Conservation (phyloP, 2,797 vertebrate genomes). For the Erpetoichthys calabaricus region DNA sequence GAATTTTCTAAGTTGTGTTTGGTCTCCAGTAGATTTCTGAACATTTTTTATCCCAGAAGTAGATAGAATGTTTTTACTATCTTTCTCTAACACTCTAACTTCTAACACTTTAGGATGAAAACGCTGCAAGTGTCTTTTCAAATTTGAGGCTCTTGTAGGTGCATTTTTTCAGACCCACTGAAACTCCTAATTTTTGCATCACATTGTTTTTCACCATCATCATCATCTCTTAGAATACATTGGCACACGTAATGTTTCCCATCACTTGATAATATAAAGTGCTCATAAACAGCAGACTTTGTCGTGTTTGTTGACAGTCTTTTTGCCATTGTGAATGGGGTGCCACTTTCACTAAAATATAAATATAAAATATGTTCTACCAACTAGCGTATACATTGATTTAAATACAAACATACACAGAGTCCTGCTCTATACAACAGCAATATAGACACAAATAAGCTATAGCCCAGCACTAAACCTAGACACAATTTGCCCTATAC, state of each 20-base stretch:
- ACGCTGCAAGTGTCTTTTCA: conserved; percentile 3
- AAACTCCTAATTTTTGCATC: conserved; percentile 4
- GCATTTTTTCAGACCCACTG: conserved; percentile 3
- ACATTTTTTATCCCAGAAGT: no score
- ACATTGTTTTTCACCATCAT: conserved; percentile 5
- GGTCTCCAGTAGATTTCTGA: no score
- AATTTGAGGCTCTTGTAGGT: conserved; percentile 5
- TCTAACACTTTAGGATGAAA: conserved; percentile 2
- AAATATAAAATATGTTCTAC: no score
- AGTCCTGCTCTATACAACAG: no score
- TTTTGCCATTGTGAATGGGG: not conserved
- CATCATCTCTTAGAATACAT: conserved; percentile 3
- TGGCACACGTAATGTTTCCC: conserved; percentile 5
- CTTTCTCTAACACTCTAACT: conserved; percentile 5
- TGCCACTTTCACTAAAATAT: no score
- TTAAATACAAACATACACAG: no score
- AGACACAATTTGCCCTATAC: no score
- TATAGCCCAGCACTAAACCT: no score
- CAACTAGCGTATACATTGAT: no score
- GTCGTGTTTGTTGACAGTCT: conserved; percentile 2
- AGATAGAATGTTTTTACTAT: conserved; percentile 1
- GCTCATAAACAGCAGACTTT: no score
- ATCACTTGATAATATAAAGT: not conserved
- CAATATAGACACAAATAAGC: no score
- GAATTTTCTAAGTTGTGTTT: no score